Evolutionary conservation across 2,797 vertebrate genomes (phyloP).

Genomic region (Anguilla obscura): DNA sequence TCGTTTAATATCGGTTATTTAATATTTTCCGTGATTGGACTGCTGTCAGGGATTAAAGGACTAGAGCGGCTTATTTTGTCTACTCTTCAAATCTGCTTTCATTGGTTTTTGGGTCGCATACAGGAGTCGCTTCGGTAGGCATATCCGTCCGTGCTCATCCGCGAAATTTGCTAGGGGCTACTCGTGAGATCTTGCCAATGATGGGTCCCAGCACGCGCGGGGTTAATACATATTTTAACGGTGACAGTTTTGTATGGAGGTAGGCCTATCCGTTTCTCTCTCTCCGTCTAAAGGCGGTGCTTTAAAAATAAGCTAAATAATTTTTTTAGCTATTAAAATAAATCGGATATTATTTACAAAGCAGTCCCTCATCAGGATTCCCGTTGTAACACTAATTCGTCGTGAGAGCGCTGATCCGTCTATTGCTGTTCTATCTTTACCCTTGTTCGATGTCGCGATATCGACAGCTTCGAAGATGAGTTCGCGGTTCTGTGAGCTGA

Average conservation of each 20-base stretch:
- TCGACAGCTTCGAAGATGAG: slow-evolving; percentile 1
- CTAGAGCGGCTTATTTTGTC: not conserved
- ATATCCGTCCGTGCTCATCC: not conserved
- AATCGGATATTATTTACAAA: slow-evolving; percentile 80
- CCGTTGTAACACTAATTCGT: slow-evolving; percentile 34
- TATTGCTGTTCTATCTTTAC: not conserved
- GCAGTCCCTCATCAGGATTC: slow-evolving; percentile 64
- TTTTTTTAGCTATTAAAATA: slow-evolving; percentile 78
- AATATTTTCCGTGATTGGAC: not conserved
- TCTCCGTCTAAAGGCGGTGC: slow-evolving; percentile 25
- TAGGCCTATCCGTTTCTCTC: slow-evolving; percentile 50
- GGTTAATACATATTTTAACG: not conserved
- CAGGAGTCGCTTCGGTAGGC: not conserved
- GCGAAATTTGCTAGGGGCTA: not conserved
- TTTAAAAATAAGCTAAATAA: slow-evolving; percentile 74
- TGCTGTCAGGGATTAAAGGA: not conserved
- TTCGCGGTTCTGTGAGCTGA: slow-evolving; percentile 27
- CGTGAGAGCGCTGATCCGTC: slow-evolving; percentile 23
- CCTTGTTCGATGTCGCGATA: not conserved
- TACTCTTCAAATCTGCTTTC: not conserved
- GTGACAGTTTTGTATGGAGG: not conserved
- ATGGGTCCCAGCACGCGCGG: not conserved
- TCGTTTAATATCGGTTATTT: not conserved
- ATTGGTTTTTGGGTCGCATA: not conserved
- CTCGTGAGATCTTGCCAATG: not conserved